Evolutionary conservation across 30 jellyfish, hydroid and myxozoan genomes (phyloP).

Genomic region (Aurelia aurita complex sp. Pacific): DNA sequence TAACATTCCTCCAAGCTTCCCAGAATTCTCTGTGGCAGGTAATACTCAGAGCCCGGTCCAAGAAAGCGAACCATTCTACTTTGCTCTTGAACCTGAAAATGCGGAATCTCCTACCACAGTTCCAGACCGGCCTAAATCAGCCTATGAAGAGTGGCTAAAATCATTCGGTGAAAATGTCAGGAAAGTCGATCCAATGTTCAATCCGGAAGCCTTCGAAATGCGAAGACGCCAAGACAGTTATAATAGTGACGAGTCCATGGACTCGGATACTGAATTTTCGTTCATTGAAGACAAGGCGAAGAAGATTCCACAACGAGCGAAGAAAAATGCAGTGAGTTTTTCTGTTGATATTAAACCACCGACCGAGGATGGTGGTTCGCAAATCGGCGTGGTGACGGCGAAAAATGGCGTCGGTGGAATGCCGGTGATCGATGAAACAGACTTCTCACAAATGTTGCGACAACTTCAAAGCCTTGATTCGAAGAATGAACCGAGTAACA

Average conservation of each 20-base stretch:
- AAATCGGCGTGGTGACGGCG: slow-evolving; percentile 29
- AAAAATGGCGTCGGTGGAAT: slow-evolving; percentile 36
- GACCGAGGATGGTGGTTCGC: slow-evolving; percentile 1
- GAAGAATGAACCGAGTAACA: neutral
- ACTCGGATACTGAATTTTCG: slow-evolving; percentile 77
- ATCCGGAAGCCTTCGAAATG: slow-evolving; percentile 16
- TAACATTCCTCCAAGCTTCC: slow-evolving; percentile 6
- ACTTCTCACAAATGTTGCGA: slow-evolving; percentile 48
- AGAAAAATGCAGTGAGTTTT: slow-evolving; percentile 35
- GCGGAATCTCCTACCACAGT: slow-evolving; percentile 3
- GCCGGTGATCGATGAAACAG: slow-evolving; percentile 39
- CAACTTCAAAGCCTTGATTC: slow-evolving; percentile 44
- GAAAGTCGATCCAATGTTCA: slow-evolving; percentile 43
- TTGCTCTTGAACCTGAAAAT: slow-evolving; percentile 47
- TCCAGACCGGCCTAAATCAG: neutral
- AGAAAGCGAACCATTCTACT: slow-evolving; percentile 65
- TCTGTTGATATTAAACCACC: slow-evolving; percentile 41
- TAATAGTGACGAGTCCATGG: slow-evolving; percentile 81
- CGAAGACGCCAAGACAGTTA: slow-evolving; percentile 25
- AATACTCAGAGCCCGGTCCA: slow-evolving; percentile 6
- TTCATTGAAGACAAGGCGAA: slow-evolving; percentile 69
- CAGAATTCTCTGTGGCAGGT: slow-evolving; percentile 1
- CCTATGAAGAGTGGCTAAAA: slow-evolving; percentile 53
- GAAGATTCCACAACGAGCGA: slow-evolving; percentile 13
- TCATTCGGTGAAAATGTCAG: slow-evolving; percentile 40